Percentiles rank a stretch among this genome's conserved stretches.
Evolutionary conservation across 2,113 vertebrate species (phyloP).

Genomic region (Phylloscopus trochiloides): DNA sequence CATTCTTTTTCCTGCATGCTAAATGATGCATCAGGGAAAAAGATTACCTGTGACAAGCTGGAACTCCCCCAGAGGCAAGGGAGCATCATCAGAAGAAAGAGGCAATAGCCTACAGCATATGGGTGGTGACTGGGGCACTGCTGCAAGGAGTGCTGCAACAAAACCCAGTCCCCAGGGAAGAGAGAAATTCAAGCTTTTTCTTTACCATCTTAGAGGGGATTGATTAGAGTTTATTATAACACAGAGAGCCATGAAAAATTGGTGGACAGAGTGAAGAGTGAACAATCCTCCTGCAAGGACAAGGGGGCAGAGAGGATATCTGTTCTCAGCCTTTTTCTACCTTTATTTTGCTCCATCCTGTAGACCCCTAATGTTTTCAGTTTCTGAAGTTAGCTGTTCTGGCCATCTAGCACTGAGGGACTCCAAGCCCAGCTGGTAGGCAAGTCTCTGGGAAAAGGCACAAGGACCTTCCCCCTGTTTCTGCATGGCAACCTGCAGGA

Average conservation of each 20-base stretch:
- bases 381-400: background rate
- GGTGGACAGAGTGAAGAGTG: background rate
- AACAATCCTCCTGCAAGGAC: background rate
- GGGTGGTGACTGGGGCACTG: fast-evolving
- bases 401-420: background rate
- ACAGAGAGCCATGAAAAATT: background rate
- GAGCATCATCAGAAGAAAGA: background rate
- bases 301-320: background rate
- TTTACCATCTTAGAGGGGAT: background rate
- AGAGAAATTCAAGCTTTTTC: background rate
- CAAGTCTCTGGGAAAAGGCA: background rate
- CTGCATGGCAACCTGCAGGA: background rate
- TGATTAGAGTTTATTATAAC: background rate
- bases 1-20: background rate
- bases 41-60: background rate
- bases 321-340: background rate
- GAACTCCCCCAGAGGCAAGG: background rate
- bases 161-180: background rate
- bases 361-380: fast-evolving
- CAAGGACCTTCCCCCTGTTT: background rate
- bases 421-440: background rate
- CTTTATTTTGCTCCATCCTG: background rate
- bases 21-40: background rate
- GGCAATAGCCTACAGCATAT: background rate
- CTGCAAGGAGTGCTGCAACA: background rate